A percentile compares a stretch with the other conserved stretches of the same genome.
Conservation (phyloP, 2,888 invertebrate genomes). For the Drosophila meridionalis region DNA sequence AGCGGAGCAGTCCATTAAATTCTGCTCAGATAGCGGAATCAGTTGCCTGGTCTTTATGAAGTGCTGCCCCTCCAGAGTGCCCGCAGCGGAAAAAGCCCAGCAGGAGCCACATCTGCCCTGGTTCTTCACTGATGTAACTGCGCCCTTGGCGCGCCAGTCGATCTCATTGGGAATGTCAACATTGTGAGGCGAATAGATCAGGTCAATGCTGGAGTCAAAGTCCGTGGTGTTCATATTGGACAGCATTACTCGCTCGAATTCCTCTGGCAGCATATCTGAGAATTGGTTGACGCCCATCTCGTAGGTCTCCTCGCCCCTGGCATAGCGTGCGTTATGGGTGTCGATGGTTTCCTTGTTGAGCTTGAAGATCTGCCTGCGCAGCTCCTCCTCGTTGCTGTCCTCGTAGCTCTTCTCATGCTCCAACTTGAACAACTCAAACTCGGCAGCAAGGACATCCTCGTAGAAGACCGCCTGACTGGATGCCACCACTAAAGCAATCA, state of each 20-base stretch:
- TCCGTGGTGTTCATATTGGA: constrained; percentile 6
- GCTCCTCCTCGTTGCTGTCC: constrained; percentile 90
- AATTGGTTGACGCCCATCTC: constrained; percentile 92
- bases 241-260: constrained; percentile 86
- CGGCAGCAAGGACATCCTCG: constrained; percentile 9
- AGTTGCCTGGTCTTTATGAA: neutral
- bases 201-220: neutral
- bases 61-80: constrained; percentile 15
- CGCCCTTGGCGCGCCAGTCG: constrained; percentile 32
- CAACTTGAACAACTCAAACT: constrained; percentile 81
- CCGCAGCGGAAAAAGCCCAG: constrained; percentile 22
- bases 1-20: constrained; percentile 27
- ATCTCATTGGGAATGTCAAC: neutral
- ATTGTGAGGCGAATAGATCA: neutral
- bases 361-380: constrained; percentile 94
- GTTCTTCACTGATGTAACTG: constrained; percentile 20
- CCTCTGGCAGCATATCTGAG: constrained; percentile 93
- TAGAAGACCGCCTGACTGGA: constrained; percentile 8
- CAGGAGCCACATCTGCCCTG: constrained; percentile 27
- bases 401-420: constrained; percentile 89
- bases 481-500: constrained; percentile 7
- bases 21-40: constrained; percentile 25
- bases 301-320: constrained; percentile 88
- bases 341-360: constrained; percentile 93
- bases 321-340: constrained; percentile 91